Conservation (phyloP, 2,797 vertebrate genomes). For the Babyrousa celebensis region DNA sequence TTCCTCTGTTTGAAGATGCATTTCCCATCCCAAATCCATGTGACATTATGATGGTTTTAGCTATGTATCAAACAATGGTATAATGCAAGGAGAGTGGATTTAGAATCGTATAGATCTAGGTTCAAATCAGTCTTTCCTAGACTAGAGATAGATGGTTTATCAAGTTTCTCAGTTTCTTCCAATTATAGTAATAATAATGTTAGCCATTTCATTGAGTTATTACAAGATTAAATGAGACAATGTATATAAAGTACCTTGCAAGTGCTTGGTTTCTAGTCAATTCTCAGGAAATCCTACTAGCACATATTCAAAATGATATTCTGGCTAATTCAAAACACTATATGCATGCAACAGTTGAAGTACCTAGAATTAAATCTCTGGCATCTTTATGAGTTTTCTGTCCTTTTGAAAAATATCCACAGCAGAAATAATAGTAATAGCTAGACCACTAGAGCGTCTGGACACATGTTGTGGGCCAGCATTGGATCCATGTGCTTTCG, state of each 20-base stretch:
- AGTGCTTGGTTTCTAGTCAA: background rate
- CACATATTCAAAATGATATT: constrained; percentile 32
- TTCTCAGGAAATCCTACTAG: constrained; percentile 25
- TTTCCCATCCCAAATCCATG: background rate
- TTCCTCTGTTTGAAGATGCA: background rate
- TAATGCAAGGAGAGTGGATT: background rate
- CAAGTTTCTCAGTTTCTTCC: constrained; percentile 32
- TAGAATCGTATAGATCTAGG: background rate
- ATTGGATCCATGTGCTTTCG: background rate
- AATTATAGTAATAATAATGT: background rate
- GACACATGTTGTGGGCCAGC: background rate
- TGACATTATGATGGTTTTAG: background rate
- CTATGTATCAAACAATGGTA: background rate
- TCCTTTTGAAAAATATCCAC: background rate
- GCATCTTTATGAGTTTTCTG: constrained; percentile 9
- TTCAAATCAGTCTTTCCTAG: constrained; percentile 41
- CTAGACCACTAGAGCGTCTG: background rate
- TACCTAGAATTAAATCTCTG: background rate
- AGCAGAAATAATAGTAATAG: background rate
- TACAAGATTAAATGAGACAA: background rate
- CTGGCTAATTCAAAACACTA: background rate
- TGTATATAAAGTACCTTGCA: background rate
- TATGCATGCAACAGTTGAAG: background rate
- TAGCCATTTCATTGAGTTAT: background rate
- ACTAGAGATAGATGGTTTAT: background rate